phyloP scores from a whole-genome alignment of 2,888 invertebrate species.

The Trachelus tabidus region DNA sequence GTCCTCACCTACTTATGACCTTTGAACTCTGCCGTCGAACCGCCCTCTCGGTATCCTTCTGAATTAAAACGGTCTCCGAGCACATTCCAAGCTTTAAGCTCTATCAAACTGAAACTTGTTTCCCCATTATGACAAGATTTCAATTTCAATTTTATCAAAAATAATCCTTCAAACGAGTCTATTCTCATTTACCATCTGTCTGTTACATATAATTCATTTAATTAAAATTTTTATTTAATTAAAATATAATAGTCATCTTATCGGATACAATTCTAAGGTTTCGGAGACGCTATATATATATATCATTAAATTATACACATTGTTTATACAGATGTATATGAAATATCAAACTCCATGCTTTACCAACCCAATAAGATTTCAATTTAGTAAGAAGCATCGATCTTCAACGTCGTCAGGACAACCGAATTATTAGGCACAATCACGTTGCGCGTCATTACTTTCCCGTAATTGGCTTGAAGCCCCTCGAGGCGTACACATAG shows the following conservation, averaged over 20 bases:
- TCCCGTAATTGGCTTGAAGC: neutral
- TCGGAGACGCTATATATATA: no score
- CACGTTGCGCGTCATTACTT: neutral
- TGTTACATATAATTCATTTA: no score
- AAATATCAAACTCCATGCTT: no score
- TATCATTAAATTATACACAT: no score
- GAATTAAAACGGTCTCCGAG: neutral
- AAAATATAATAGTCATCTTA: no score
- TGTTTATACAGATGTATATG: no score
- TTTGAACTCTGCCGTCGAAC: neutral
- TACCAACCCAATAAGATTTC: neutral
- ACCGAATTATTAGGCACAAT: neutral
- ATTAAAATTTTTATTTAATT: no score
- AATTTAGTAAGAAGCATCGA: neutral
- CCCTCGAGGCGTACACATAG: neutral
- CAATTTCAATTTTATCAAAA: neutral
- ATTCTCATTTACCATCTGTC: no score
- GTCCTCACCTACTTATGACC: neutral
- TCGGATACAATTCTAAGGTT: no score
- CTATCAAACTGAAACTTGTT: neutral
- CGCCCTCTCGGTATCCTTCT: neutral
- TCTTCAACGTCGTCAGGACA: neutral
- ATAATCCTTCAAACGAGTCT: no score
- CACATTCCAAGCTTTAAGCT: neutral
- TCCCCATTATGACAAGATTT: neutral